These are phyloP conservation scores for Corapipo altera DNA, from an alignment of 2,113 vertebrate genomes.

Conservation along the genomic window DNA sequence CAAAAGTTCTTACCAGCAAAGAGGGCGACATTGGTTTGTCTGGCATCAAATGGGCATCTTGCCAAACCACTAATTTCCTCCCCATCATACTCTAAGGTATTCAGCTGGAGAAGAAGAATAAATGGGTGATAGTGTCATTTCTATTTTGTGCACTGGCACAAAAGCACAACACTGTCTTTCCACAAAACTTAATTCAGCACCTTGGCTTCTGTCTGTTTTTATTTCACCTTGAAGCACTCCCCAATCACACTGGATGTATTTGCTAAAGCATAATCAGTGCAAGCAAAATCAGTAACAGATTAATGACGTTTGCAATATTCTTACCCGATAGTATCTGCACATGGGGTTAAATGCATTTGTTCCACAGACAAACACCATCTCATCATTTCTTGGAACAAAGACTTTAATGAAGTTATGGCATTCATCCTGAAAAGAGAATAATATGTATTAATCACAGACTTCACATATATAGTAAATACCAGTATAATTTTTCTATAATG, in stretches of 20 bases:
- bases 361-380: conserved; percentile 96
- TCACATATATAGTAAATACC: not conserved
- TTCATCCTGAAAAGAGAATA: conserved; percentile 84
- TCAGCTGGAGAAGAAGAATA: conserved; percentile 85
- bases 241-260: not conserved
- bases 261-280: not conserved
- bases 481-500: not conserved
- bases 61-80: conserved; percentile 99
- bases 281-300: not conserved
- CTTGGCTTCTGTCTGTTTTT: conserved; percentile 35
- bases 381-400: conserved; percentile 95
- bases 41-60: conserved; percentile 97
- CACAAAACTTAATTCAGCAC: conserved; percentile 55
- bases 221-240: conserved; percentile 34
- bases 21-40: conserved; percentile 98
- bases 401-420: conserved; percentile 99
- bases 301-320: conserved; percentile 15
- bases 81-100: conserved; percentile 96
- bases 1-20: conserved; percentile 90
- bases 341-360: conserved; percentile 98
- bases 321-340: conserved; percentile 97
- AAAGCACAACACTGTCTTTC: conserved; percentile 34
- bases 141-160: conserved; percentile 44
- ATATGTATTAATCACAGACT: not conserved
- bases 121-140: conserved; percentile 51